Evolutionary conservation across 30 jellyfish, hydroid and myxozoan species (phyloP).

Genomic region (Turritopsis rubra): DNA sequence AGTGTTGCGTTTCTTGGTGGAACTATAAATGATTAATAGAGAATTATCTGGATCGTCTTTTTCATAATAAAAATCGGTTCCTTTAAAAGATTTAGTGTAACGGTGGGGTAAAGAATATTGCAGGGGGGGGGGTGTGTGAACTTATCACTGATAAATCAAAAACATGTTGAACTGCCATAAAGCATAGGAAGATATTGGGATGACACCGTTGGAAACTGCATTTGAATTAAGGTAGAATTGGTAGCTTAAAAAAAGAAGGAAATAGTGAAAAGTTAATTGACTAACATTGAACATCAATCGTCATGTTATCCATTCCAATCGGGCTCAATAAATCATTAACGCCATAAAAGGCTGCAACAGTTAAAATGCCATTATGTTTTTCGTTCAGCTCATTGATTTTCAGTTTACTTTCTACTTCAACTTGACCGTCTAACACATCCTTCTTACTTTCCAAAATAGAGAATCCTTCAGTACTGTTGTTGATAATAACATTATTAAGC

Average conservation of each 20-base stretch:
- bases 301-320: neutral
- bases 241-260: no score
- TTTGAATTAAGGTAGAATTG: no score
- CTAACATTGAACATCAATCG: constrained; percentile 10
- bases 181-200: no score
- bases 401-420: neutral
- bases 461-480: neutral
- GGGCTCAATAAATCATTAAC: constrained; percentile 17
- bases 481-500: neutral
- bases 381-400: neutral
- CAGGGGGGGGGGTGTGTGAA: no score
- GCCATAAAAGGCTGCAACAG: constrained; percentile 1
- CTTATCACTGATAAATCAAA: no score
- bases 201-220: no score
- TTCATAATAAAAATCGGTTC: neutral
- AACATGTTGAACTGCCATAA: no score
- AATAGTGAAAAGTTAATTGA: neutral
- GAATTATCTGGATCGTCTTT: neutral
- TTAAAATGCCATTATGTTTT: constrained; percentile 2
- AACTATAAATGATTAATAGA: neutral
- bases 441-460: neutral
- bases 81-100: no score
- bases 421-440: neutral
- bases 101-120: no score
- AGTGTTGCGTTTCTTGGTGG: constrained; percentile 8